Conservation (phyloP, 1,140 invertebrate genomes). For the Atta cephalotes region DNA sequence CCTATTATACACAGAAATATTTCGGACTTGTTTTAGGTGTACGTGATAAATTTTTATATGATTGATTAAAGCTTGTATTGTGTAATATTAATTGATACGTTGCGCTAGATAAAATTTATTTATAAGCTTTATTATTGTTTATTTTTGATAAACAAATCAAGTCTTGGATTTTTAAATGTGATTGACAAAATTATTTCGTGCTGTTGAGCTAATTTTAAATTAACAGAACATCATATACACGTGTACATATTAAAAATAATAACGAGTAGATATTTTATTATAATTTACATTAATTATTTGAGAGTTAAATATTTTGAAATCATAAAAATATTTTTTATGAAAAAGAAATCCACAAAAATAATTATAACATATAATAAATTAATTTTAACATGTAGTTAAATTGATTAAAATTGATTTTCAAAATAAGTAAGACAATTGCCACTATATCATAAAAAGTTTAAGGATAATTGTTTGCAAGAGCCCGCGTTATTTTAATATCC, state of each 20-base stretch:
- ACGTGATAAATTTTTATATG: background rate
- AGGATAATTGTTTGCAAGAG: constrained; percentile 6
- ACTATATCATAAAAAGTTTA: constrained; percentile 2
- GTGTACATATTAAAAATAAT: background rate
- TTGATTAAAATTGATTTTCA: background rate
- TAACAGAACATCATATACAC: background rate
- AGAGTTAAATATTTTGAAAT: constrained; percentile 1
- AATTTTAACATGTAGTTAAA: background rate
- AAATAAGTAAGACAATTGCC: background rate
- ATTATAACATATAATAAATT: background rate
- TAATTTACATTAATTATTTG: background rate
- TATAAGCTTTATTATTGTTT: background rate
- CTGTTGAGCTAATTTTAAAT: background rate
- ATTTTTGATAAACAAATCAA: constrained; percentile 7
- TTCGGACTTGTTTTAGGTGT: background rate
- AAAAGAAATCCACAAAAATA: background rate
- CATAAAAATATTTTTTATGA: background rate
- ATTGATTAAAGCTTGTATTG: background rate
- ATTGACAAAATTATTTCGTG: background rate
- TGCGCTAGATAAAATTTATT: background rate
- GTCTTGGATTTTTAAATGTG: background rate
- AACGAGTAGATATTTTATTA: background rate
- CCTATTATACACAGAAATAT: background rate
- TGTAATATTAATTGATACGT: constrained; percentile 1
- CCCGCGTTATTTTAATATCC: background rate